Base-by-base conservation (phyloP, 2,888 invertebrate genomes). In the Melanchra persicariae region DNA sequence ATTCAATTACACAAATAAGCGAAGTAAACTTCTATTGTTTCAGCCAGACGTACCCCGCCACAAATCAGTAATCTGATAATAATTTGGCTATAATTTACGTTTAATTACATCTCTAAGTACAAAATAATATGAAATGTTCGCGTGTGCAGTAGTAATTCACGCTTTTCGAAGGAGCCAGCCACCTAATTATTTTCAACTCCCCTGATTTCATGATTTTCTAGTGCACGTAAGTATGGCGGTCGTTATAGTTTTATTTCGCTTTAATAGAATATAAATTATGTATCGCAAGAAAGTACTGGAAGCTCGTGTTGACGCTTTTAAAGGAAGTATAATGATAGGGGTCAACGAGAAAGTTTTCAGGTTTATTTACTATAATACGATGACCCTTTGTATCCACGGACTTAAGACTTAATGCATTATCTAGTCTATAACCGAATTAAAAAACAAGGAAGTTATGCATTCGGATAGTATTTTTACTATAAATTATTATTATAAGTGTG, bases 41-140 rank as follows among this genome's bases (percentile, higher is more conserved):
- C 51, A 37, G 51, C 47, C 22, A 54, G 68, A 59, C 61, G 61
- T 64, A 58, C 49, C 66, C 55, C 61, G 66, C 67, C 71, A 76
- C 75, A 76, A 76, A 89, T 87, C 87, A 84, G 86, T 88, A 89
- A 90, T 88, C 87, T 86, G 87, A 90, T 89, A 90, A 89, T 89
- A 89, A 89, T 90, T 87, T 88, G 81, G 85, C 88, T 91, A 90
- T 91, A 91, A 91, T 90, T 89, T 90, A 89, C 88, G 89, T 91
- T 91, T 93, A 94, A 93, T 93, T 93, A 92, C 89, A 89, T 90
- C 88, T 90, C 91, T 93, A 93, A 93, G 92, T 92, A 91, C 93
- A 89, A 92, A 91, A 94, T 94, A 94, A 94, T 94, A 92, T 92
- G 93, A 89, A 90, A 88, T 89, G 90, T 87, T 95, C 86, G 94